These are phyloP conservation scores for Candidula unifasciata DNA, from an alignment of 2,888 invertebrate species.

Conservation along the genomic window DNA sequence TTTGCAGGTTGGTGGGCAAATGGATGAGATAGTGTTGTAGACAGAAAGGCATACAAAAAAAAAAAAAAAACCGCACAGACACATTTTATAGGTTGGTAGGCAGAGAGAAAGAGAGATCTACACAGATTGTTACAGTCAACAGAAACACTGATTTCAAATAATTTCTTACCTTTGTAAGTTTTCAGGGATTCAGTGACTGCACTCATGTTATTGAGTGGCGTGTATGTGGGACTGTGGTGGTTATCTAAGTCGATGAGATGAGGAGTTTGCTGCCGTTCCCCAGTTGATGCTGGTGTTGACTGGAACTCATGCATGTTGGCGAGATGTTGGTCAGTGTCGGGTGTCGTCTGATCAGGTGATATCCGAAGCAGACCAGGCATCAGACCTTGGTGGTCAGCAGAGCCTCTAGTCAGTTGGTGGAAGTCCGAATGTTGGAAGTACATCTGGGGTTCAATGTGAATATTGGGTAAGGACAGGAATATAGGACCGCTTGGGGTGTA, in stretches of 20 bases:
- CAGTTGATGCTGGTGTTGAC: not conserved
- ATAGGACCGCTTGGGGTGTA: not conserved
- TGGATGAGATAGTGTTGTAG: too few relatives aligned
- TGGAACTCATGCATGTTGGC: not conserved
- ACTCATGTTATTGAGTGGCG: not conserved
- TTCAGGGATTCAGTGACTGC: not conserved
- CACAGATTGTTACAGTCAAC: too few relatives aligned
- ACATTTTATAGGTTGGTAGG: not conserved
- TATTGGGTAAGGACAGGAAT: not conserved
- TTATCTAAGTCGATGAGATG: not conserved
- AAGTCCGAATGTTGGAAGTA: not conserved
- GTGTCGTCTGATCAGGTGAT: not conserved
- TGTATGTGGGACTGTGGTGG: not conserved
- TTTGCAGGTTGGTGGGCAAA: not conserved
- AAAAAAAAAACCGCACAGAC: too few relatives aligned
- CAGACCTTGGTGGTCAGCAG: not conserved
- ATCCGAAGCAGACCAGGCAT: not conserved
- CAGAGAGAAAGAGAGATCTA: too few relatives aligned
- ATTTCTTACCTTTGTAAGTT: constrained; percentile 1
- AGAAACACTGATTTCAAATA: not conserved
- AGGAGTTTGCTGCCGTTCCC: not conserved
- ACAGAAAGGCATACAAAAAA: too few relatives aligned
- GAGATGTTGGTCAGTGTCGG: not conserved
- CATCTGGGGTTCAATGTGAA: not conserved
- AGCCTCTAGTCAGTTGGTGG: not conserved